phyloP scores from a whole-genome alignment of 2,888 invertebrate species.

The Crepidodera aurea region DNA sequence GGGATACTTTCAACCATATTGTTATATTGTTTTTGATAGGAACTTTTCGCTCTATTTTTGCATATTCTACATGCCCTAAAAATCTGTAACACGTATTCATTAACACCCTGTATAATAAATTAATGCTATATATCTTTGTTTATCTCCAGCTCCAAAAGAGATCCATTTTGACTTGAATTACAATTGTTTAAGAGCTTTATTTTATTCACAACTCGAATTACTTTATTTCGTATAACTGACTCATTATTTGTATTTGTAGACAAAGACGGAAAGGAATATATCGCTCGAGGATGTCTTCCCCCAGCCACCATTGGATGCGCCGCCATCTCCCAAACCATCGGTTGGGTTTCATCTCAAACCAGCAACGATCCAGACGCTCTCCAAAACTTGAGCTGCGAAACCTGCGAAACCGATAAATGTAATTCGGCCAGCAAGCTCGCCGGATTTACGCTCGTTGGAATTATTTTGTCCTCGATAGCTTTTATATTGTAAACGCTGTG shows the following conservation, averaged over 20 bases:
- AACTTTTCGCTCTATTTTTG: no score
- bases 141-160: no score
- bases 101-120: no score
- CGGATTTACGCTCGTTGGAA: constrained; percentile 47
- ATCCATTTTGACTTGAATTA: no score
- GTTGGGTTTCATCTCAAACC: constrained; percentile 38
- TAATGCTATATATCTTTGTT: no score
- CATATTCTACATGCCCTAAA: no score
- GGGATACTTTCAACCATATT: no score
- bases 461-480: constrained; percentile 50
- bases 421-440: constrained; percentile 51
- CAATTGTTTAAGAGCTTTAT: no score
- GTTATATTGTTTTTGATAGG: no score
- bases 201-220: no score
- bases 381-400: constrained; percentile 48
- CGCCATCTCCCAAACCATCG: constrained; percentile 48
- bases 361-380: constrained; percentile 41
- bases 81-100: no score
- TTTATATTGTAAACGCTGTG: constrained; percentile 50
- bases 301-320: constrained; percentile 49
- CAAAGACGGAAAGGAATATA: constrained; percentile 50
- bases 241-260: constrained; percentile 46
- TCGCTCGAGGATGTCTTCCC: constrained; percentile 52
- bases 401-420: constrained; percentile 56
- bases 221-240: no score